Conservation (phyloP, 2,113 vertebrate genomes). For the Sander lucioperca region DNA sequence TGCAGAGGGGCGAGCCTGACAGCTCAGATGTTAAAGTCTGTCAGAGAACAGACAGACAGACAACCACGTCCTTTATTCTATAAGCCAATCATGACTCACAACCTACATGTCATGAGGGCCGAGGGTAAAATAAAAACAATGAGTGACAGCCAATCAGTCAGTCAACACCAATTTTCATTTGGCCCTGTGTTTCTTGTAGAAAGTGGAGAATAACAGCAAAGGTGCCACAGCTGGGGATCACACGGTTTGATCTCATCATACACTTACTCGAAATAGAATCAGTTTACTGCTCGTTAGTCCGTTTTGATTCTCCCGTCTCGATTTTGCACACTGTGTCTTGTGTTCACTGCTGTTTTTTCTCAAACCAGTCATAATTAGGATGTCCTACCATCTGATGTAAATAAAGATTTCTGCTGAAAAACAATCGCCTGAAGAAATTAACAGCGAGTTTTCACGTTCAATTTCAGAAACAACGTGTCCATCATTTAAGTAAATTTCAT, state of each 20-base stretch:
- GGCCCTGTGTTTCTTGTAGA: background rate
- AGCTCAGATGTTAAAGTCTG: conserved; percentile 51
- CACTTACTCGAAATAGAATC: no score
- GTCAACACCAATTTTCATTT: background rate
- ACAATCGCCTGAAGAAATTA: conserved; percentile 1
- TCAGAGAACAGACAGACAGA: conserved; percentile 35
- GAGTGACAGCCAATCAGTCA: conserved; percentile 7
- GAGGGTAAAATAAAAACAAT: background rate
- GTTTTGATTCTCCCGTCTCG: conserved; percentile 4
- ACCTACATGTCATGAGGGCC: conserved; percentile 20
- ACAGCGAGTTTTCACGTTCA: background rate
- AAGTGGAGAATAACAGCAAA: background rate
- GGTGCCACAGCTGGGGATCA: conserved; percentile 20
- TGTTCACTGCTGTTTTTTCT: conserved; percentile 12
- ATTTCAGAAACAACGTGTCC: background rate
- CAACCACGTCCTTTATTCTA: conserved; percentile 42
- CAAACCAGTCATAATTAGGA: conserved; percentile 30
- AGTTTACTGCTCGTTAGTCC: conserved; percentile 33
- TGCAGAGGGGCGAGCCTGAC: conserved; percentile 50
- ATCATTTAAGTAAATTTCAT: background rate
- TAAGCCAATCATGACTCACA: conserved; percentile 48
- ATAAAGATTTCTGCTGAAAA: background rate
- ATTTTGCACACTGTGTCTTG: conserved; percentile 3
- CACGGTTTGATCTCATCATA: no score
- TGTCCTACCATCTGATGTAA: conserved; percentile 15